These are phyloP conservation scores for Panopea generosa DNA, from an alignment of 2,888 invertebrate species.

Conservation along the genomic window DNA sequence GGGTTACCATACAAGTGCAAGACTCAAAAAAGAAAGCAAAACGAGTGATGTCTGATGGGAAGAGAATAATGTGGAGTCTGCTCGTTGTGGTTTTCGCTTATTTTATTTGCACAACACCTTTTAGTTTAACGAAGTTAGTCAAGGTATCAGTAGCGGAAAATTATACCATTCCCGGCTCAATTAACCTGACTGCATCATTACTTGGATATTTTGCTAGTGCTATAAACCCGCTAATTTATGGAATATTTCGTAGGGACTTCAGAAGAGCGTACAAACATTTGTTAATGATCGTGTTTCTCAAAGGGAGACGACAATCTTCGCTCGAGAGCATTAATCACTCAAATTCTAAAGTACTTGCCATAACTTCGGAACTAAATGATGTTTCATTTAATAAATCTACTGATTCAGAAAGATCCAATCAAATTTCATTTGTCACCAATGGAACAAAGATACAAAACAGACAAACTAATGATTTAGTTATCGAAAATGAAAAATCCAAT, in stretches of 20 bases:
- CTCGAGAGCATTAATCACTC: neutral
- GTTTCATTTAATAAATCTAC: conserved; percentile 1
- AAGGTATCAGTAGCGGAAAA: conserved; percentile 73
- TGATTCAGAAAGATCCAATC: too few species aligned
- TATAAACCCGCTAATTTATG: conserved; percentile 84
- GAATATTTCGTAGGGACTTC: conserved; percentile 81
- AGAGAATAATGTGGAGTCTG: conserved; percentile 73
- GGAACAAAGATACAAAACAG: too few species aligned
- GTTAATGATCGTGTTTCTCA: conserved; percentile 22
- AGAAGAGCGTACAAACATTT: conserved; percentile 68
- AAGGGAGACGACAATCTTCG: neutral
- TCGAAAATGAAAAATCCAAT: too few species aligned
- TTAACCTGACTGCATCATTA: conserved; percentile 79
- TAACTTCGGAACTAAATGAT: neutral
- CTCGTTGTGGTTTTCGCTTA: conserved; percentile 82
- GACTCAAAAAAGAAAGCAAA: neutral
- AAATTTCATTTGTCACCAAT: too few species aligned
- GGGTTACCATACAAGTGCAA: neutral
- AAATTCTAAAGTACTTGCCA: neutral
- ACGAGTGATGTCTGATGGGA: conserved; percentile 19
- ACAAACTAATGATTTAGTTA: too few species aligned
- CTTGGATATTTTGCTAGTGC: conserved; percentile 81
- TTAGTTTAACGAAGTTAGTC: conserved; percentile 83
- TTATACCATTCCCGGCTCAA: conserved; percentile 71
- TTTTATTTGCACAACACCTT: conserved; percentile 84